Evolutionary conservation across 2,888 invertebrate genomes (phyloP), one percentile per base, ranked within the genome.

Genomic region (Platypus cylindrus): DNA sequence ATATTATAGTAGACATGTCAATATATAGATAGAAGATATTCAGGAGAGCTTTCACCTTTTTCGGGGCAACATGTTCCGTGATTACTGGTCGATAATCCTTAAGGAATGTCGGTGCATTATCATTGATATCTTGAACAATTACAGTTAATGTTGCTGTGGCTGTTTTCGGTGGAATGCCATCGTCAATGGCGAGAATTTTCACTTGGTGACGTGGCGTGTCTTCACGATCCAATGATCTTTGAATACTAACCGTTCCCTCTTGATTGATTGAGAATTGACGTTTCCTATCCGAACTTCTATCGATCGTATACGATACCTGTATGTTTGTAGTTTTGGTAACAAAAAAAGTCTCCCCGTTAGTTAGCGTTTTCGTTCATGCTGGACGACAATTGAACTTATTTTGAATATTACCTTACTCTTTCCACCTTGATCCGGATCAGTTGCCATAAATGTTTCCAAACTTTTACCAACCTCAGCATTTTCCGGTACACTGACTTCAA

Each of bases 141-240:
- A 93, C 91, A 2, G 91, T 91, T 26, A 93, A 64, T 0, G 90
- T 91, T 1, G 91, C 91, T 0, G 91, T 91, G 1, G 91, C 90
- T 5, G 91, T 91, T 64, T 89, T 84, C 1, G 90, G 85, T 2
- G 91, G 91, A 11, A 85, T 76, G 2, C 91, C 93, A 58, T 91
- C 90, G 58, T 94, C 93, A 52, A 91, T 90, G 3, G 94, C 94
- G 52, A 94, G 67, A 46, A 94, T 91, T 66, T 93, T 93, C 3
- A 94, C 89, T 68, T 90, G 91, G 71, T 95, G 94, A 30, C 91
- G 70, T 1, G 91, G 90, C 7, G 90, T 90, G 49, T 93, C 90
- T 64, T 95, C 95, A 33, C 94, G 74, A 60, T 95, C 95, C 37
- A 95, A 67, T 7, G 81, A 78, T 35, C 93, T 71, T 58, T 93